phyloP scores from a whole-genome alignment of 37 sponge, comb jelly and placozoan genomes.

The Halichondria panicea region DNA sequence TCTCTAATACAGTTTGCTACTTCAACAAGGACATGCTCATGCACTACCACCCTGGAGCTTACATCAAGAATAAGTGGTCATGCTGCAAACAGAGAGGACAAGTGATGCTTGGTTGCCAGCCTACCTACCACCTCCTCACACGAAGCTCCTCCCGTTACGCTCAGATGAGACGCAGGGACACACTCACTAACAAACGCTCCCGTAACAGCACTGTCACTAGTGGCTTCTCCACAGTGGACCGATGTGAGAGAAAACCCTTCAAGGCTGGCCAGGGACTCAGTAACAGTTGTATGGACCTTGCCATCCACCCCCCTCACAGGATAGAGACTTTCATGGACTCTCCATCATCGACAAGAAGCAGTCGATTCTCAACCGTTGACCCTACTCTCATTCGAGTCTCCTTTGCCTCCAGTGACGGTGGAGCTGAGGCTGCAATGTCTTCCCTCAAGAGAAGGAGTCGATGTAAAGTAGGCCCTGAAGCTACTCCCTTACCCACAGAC shows the following conservation, averaged over 20 bases:
- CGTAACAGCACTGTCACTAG: neutral
- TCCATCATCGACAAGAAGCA: neutral
- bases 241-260: neutral
- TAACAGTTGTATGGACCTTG: conserved; percentile 45
- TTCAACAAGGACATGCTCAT: conserved; percentile 78
- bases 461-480: neutral
- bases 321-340: neutral
- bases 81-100: conserved; percentile 55
- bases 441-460: neutral
- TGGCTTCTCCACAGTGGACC: neutral
- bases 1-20: conserved; percentile 49
- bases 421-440: no score
- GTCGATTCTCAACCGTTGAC: conserved; percentile 13
- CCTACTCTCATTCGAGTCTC: conserved; percentile 6
- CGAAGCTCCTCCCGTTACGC: conserved; percentile 69
- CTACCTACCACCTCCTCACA: conserved; percentile 75
- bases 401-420: neutral
- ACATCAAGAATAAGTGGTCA: conserved; percentile 49
- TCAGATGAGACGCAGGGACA: conserved; percentile 65
- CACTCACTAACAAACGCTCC: conserved; percentile 24
- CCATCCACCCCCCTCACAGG: conserved; percentile 6
- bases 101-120: conserved; percentile 69
- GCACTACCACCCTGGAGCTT: conserved; percentile 77
- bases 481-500: neutral
- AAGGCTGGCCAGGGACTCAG: conserved; percentile 21